Evolutionary conservation across 2,888 invertebrate genomes (phyloP), one percentile per base, ranked within the genome.

Genomic region (Drosophila falleni): DNA sequence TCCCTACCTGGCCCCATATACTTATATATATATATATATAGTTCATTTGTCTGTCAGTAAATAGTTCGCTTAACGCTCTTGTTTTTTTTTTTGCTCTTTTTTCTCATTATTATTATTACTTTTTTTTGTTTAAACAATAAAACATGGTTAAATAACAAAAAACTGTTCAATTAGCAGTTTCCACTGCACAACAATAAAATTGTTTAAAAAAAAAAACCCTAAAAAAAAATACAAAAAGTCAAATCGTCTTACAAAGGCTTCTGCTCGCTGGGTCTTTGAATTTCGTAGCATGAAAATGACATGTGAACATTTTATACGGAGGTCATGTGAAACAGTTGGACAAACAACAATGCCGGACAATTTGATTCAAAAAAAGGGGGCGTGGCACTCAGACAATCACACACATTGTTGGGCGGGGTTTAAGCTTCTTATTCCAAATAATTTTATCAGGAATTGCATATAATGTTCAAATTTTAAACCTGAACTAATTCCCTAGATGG

Each of bases 261-360:
- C 44, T 55, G 69, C 4, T 59, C 5, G 59, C 59, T 46, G 49
- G 41, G 41, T 60, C 41, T 72, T 66, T 55, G 8, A 49, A 58
- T 59, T 51, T 60, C 31, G 37, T 26, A 35, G 23, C 55, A 15
- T 47, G 31, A 44, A 50, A 69, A 70, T 50, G 44, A 11, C 54
- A 59, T 62, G 74, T 56, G 62, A 72, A 71, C 66, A 68, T 29
- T 42, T 29, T 2, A 29, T 4, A 29, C 37, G 66, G 59, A 74
- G 80, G 87, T 82, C 87, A 80, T 82, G 82, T 69, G 83, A 86
- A 88, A 51, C 67, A 70, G 60, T 75, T 80, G 50, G 39, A 47
- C 46, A 58, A 58, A 47, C 26, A 26, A 58, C 29, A 35, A 47
- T 37, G 13, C 1, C 33, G 29, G n/a, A 33, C 55, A 44, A 23